Base-by-base conservation (phyloP, 2,797 vertebrate genomes). In the Thamnophis elegans region DNA sequence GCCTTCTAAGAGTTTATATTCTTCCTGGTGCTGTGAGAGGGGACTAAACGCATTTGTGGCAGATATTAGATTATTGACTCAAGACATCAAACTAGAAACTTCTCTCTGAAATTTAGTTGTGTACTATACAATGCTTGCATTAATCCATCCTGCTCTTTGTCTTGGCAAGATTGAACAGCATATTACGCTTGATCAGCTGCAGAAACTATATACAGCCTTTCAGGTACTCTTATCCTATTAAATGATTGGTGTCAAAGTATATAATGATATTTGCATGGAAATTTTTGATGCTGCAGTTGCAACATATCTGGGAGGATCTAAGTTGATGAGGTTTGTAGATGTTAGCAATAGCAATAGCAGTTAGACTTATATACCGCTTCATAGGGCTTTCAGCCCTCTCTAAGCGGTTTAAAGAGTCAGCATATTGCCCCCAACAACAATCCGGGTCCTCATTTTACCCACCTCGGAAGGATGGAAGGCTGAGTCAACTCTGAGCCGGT, bases 131-230 rank as follows among this genome's bases (percentile, higher is more conserved):
- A 28, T 92, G 2, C 16, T 58, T 78, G 91, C 73, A 16, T 93
- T 86, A 88, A 93, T 93, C 85, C 82, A 13, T 93, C 90, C 93
- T 90, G 26, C 91, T 89, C 94, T 91, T 94, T 94, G 28, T 92
- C 95, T 96, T 92, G 55, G 25, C 60, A 92, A 98, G 97, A 95
- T 95, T 51, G 97, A 98, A 94, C 96, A 98, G 85, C 97, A 96
- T 60, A 93, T 97, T 22, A 98, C 97, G 20, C 96, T 98, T 42
- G 94, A 98, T 95, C 96, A 96, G 93, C 97, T 98, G 36, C 95
- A 96, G 89, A 97, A 96, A 51, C 89, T 98, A 91, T 97, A 97
- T 93, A 87, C 90, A 95, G 95, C 96, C 16, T 98, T 98, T 98
- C 97, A 98, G 97, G 97, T 97, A 94, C 68, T 88, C 59, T 7